Conservation (phyloP, 2,888 invertebrate genomes). For the Timema podura region DNA sequence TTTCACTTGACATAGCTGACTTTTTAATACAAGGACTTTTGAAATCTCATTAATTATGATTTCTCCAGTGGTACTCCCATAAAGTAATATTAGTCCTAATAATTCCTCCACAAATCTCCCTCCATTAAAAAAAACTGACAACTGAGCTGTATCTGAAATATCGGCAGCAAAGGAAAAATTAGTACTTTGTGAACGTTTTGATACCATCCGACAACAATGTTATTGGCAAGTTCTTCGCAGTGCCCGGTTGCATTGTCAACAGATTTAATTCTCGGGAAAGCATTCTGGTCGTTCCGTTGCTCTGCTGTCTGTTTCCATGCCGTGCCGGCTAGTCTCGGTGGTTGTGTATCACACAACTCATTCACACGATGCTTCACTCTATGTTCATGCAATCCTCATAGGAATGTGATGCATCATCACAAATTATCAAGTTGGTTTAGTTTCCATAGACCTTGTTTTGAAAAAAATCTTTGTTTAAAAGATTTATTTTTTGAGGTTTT, state of each 20-base stretch:
- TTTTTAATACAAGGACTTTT: background rate
- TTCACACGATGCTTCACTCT: too few species aligned
- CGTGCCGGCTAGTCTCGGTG: too few species aligned
- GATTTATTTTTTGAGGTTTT: too few species aligned
- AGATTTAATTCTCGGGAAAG: background rate
- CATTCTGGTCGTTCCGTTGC: too few species aligned
- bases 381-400: too few species aligned
- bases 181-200: conserved; percentile 1
- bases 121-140: background rate
- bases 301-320: too few species aligned
- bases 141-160: background rate
- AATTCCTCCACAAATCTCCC: background rate
- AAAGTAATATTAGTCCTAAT: background rate
- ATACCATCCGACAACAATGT: background rate
- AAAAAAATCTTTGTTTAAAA: too few species aligned
- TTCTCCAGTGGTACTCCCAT: conserved; percentile 8
- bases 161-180: background rate
- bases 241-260: background rate
- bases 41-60: conserved; percentile 3
- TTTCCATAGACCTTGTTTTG: too few species aligned
- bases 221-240: conserved; percentile 11
- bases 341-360: too few species aligned
- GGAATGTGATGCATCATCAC: too few species aligned
- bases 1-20: conserved; percentile 1
- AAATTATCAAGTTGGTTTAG: too few species aligned